Evolutionary conservation across 1,140 invertebrate genomes (phyloP).

Genomic region (Trichoplusia ni): DNA sequence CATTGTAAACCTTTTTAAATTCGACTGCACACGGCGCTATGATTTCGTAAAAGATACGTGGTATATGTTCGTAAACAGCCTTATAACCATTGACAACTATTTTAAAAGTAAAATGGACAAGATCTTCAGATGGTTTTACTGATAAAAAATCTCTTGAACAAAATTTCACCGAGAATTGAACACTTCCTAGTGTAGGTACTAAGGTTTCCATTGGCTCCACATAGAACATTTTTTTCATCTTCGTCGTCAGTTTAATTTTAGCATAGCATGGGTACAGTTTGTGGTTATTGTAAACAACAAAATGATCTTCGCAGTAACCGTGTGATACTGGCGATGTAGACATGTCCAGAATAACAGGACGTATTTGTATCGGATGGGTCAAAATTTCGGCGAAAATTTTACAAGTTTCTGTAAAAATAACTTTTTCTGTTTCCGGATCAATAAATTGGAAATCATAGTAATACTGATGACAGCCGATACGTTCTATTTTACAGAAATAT

Average conservation of each 20-base stretch:
- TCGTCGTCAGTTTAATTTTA: constrained; percentile 55
- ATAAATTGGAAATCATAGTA: constrained; percentile 61
- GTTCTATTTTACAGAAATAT: constrained; percentile 57
- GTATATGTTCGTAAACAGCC: constrained; percentile 52
- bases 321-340: constrained; percentile 44
- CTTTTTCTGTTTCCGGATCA: constrained; percentile 42
- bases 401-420: constrained; percentile 50
- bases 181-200: constrained; percentile 41
- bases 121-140: constrained; percentile 35
- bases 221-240: constrained; percentile 59
- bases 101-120: constrained; percentile 68
- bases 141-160: constrained; percentile 43
- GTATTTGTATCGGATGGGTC: constrained; percentile 57
- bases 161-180: constrained; percentile 46
- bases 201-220: constrained; percentile 55
- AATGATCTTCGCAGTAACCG: constrained; percentile 54
- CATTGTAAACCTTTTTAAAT: constrained; percentile 51
- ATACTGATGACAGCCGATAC: constrained; percentile 60
- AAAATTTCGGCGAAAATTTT: constrained; percentile 63
- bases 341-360: constrained; percentile 64
- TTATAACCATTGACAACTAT: constrained; percentile 53
- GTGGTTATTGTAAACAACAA: constrained; percentile 58
- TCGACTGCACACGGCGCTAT: constrained; percentile 59
- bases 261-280: constrained; percentile 51
- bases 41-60: constrained; percentile 69